A percentile compares a stretch with the other conserved stretches of the same genome.
Evolutionary conservation across 2,113 vertebrate genomes (phyloP).

Genomic region (Amblyornis subalaris): DNA sequence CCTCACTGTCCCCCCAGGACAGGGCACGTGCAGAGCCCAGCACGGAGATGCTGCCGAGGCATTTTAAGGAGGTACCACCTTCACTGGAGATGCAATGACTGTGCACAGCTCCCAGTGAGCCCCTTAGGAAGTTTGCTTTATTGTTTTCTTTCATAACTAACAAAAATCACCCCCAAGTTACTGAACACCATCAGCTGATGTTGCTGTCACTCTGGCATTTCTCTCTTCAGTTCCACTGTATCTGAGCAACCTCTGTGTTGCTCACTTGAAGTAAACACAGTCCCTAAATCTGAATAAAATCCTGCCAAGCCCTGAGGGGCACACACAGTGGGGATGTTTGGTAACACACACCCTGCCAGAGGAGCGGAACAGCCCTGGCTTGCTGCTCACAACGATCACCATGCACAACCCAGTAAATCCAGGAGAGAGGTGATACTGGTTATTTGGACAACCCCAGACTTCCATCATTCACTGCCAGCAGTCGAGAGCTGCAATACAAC

Average conservation of each 20-base stretch:
- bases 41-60: background rate
- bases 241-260: background rate
- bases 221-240: background rate
- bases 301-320: background rate
- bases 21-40: background rate
- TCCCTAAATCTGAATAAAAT: background rate
- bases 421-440: background rate
- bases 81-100: background rate
- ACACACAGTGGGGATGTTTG: rapidly evolving
- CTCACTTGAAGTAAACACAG: background rate
- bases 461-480: background rate
- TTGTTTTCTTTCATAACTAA: background rate
- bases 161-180: background rate
- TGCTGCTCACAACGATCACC: background rate
- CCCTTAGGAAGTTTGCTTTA: background rate
- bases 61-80: background rate
- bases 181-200: background rate
- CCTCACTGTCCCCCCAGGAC: background rate
- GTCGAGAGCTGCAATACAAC: background rate
- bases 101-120: background rate
- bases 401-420: background rate
- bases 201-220: background rate
- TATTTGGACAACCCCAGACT: background rate
- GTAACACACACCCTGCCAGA: background rate
- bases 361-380: background rate